phyloP scores from a whole-genome alignment of 1,140 invertebrate species.

The Magallana gigas region DNA sequence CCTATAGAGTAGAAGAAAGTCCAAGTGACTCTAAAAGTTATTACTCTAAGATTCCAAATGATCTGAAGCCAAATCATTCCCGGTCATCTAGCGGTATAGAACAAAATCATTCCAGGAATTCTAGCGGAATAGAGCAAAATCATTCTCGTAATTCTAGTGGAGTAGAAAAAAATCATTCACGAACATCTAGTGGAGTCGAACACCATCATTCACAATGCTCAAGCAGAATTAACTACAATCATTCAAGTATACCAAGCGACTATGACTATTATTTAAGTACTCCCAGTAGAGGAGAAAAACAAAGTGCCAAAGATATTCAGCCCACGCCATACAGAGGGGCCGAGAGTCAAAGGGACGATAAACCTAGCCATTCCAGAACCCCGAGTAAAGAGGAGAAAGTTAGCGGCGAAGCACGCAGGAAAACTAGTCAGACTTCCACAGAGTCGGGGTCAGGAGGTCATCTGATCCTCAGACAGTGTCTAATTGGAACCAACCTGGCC shows the following conservation, averaged over 20 bases:
- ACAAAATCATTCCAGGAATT: too few species aligned
- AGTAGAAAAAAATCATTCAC: too few species aligned
- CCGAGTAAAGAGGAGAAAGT: background rate
- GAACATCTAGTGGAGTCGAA: too few species aligned
- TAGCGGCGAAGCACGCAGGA: background rate
- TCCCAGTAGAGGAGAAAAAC: background rate
- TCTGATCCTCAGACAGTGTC: conserved; percentile 65
- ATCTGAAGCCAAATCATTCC: background rate
- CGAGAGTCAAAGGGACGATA: background rate
- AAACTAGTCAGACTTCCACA: background rate
- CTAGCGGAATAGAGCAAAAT: too few species aligned
- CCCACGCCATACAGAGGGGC: background rate
- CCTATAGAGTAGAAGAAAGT: background rate
- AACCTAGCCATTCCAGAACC: background rate
- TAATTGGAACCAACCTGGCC: conserved; percentile 64
- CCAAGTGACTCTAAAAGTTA: background rate
- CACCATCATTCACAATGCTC: too few species aligned
- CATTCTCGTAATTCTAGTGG: too few species aligned
- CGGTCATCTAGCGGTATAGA: too few species aligned
- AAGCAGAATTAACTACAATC: background rate
- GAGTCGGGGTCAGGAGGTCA: background rate
- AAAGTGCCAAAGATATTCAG: conserved; percentile 46
- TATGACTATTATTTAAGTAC: too few species aligned
- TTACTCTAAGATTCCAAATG: background rate
- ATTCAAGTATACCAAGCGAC: background rate